A percentile compares a stretch with the other conserved stretches of the same genome.
phyloP scores from a whole-genome alignment of 1,140 invertebrate genomes.

The Planococcus citri region DNA sequence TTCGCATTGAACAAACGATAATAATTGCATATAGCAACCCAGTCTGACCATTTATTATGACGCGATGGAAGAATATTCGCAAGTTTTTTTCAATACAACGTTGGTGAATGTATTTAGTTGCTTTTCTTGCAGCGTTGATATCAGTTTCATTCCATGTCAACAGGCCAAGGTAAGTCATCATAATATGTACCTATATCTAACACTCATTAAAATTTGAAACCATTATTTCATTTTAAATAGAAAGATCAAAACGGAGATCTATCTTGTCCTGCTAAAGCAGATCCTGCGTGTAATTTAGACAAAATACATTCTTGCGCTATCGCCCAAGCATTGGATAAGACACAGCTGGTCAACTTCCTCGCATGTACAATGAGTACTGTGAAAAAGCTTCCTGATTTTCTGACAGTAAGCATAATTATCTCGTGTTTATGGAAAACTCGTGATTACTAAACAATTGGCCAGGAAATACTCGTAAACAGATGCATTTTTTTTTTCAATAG shows the following conservation, averaged over 20 bases:
- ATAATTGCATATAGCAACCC: no score
- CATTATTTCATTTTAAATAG: background rate
- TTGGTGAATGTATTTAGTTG: background rate
- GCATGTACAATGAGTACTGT: background rate
- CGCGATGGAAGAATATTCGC: background rate
- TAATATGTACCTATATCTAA: background rate
- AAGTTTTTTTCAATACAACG: background rate
- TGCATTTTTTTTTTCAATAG: background rate
- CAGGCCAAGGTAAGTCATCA: background rate
- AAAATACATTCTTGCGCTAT: background rate
- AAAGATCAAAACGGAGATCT: background rate
- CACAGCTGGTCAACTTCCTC: background rate
- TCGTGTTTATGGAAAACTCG: no score
- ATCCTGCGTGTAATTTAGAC: background rate
- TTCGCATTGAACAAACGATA: no score
- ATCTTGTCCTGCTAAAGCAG: background rate
- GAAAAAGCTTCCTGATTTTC: background rate
- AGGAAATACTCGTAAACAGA: background rate
- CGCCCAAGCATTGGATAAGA: background rate
- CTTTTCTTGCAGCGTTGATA: background rate
- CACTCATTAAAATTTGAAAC: background rate
- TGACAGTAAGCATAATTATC: background rate
- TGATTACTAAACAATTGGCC: background rate
- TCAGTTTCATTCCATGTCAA: background rate
- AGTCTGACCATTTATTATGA: background rate